phyloP scores from a whole-genome alignment of 2,797 vertebrate genomes.

The Gouania willdenowi region DNA sequence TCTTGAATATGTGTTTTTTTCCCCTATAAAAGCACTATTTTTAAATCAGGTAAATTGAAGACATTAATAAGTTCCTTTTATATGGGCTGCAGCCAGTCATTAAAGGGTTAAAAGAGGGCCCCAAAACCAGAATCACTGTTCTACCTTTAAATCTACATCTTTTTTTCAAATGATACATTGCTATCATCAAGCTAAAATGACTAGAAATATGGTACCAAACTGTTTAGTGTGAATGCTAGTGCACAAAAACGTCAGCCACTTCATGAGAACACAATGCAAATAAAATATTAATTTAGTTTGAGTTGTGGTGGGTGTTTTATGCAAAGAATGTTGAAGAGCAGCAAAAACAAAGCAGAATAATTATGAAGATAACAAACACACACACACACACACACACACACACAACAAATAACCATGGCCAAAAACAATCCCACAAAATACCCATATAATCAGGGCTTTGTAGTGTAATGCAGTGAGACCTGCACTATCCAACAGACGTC shows the following conservation, averaged over 20 bases:
- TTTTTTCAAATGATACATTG: conserved; percentile 10
- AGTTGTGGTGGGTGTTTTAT: conserved; percentile 1
- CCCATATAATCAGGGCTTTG: conserved; percentile 5
- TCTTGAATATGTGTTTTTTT: too few species aligned
- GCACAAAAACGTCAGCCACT: conserved; percentile 17
- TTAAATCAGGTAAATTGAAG: too few species aligned
- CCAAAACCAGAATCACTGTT: conserved; percentile 32
- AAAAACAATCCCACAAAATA: not conserved
- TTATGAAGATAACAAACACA: conserved; percentile 7
- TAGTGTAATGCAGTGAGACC: conserved; percentile 13
- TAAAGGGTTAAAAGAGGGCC: too few species aligned
- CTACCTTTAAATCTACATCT: conserved; percentile 24
- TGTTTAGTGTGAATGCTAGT: not conserved
- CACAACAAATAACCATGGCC: not conserved
- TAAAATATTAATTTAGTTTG: conserved; percentile 15
- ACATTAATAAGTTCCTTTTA: too few species aligned
- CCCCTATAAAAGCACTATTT: too few species aligned
- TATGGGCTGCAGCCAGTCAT: too few species aligned
- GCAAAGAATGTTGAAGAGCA: conserved; percentile 5
- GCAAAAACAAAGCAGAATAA: conserved; percentile 3
- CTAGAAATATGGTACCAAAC: conserved; percentile 1
- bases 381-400: not conserved
- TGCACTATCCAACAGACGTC: conserved; percentile 20
- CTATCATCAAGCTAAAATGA: conserved; percentile 5
- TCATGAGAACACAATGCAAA: too few species aligned